Evolutionary conservation across 2,888 invertebrate species (phyloP), one percentile per base, ranked within the genome.

Genomic region (Lasius fuliginosus): DNA sequence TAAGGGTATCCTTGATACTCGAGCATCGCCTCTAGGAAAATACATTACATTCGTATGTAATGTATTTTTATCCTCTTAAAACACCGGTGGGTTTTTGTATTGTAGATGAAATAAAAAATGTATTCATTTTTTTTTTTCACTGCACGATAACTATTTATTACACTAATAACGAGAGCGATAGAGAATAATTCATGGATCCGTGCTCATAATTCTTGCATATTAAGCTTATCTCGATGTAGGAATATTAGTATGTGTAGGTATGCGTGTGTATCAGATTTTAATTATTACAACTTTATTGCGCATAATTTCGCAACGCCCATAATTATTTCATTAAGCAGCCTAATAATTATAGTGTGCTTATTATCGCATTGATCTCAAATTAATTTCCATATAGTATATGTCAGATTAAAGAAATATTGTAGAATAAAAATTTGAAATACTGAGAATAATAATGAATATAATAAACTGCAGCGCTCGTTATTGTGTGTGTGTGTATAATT

Each of bases 11-110:
- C 58, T 64, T 71, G 64, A 83, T 83, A 56, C 53, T 58, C 75
- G 62, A 76, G 64, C 65, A 67, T 46, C 74, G 75, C 75, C 65
- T 76, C 75, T 60, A 56, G 77, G 85, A 81, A 83, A 88, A 85
- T 67, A 75, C 65, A 81, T 84, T 69, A 46, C 73, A 64, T 46
- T 83, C 65, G 30, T 62, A 71, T 30, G n/a, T 40, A 23, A 23
- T 23, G 23, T 23, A 23, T 23, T 23, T 36, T 73, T 46, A 67
- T 60, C 15, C 23, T 42, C 40, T 56, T 23, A n/a, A 53, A 76
- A 30, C 12, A 67, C 3, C 42, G 36, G 8, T 15, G 33, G 27
- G 46, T 11, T 53, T 65, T 49, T 1, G 27, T 23, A 23, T 30
- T 15, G 6, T 23, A 33, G 6, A 42, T 74, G 1, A 75, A 46